A percentile compares a stretch with the other conserved stretches of the same genome.
Conservation (phyloP, 2,888 invertebrate species). For the Drosophila sordidula region DNA sequence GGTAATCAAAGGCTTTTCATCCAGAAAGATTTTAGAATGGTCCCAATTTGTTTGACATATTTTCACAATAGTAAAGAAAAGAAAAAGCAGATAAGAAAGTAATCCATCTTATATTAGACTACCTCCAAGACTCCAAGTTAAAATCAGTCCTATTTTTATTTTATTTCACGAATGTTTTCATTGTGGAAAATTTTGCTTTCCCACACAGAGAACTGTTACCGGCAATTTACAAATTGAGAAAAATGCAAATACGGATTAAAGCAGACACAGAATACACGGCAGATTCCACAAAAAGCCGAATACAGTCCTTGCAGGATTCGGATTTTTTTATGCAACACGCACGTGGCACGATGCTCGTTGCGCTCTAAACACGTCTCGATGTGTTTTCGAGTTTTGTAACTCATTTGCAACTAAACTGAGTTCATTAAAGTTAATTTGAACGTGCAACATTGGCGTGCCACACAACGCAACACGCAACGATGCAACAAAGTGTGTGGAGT, state of each 20-base stretch:
- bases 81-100: too few species aligned
- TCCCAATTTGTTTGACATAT: too few species aligned
- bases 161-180: not conserved
- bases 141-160: too few species aligned
- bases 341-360: slow-evolving; percentile 39
- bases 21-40: too few species aligned
- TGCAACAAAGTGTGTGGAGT: slow-evolving; percentile 17
- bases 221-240: slow-evolving; percentile 16
- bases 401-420: slow-evolving; percentile 80
- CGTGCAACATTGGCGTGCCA: slow-evolving; percentile 78
- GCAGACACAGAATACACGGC: slow-evolving; percentile 4
- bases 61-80: too few species aligned
- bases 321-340: slow-evolving; percentile 25
- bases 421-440: slow-evolving; percentile 81
- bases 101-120: too few species aligned
- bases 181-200: not conserved
- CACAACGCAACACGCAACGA: slow-evolving; percentile 31
- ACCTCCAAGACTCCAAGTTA: too few species aligned
- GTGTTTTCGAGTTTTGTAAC: slow-evolving; percentile 80
- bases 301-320: not conserved
- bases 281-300: slow-evolving; percentile 1
- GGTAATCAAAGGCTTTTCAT: too few species aligned
- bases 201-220: not conserved
- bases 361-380: slow-evolving; percentile 76
- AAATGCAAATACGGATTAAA: slow-evolving; percentile 37